phyloP scores from a whole-genome alignment of 2,888 invertebrate genomes.

The Trileptium ribeirensis region DNA sequence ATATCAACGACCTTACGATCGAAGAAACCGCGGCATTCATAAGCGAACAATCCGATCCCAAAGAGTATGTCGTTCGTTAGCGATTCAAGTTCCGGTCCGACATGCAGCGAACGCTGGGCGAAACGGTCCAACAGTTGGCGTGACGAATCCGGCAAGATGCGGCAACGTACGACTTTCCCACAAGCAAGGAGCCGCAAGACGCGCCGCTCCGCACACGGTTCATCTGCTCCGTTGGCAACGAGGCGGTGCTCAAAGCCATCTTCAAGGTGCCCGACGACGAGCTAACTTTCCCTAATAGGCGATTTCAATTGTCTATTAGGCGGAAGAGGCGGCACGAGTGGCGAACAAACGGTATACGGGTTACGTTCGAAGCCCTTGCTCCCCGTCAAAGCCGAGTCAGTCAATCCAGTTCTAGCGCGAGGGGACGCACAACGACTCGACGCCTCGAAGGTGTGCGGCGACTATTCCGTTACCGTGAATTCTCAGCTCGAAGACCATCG shows the following conservation, averaged over 20 bases:
- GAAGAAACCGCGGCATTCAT: neutral
- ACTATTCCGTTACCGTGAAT: constrained; percentile 9
- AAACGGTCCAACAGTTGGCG: constrained; percentile 31
- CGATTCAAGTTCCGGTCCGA: constrained; percentile 32
- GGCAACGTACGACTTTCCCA: constrained; percentile 30
- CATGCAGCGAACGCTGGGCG: constrained; percentile 32
- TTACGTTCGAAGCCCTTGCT: neutral
- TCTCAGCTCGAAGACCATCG: constrained; percentile 2
- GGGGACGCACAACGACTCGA: no score
- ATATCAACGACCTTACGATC: constrained; percentile 10
- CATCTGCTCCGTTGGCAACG: constrained; percentile 31
- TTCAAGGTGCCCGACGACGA: constrained; percentile 35
- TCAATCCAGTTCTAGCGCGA: no score
- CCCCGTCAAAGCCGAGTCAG: neutral
- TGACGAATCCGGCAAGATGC: constrained; percentile 32
- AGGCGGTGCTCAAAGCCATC: constrained; percentile 30
- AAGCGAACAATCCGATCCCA: constrained; percentile 28
- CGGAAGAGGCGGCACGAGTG: constrained; percentile 31
- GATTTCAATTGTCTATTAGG: constrained; percentile 31
- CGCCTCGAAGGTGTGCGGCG: no score
- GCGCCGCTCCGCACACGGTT: neutral
- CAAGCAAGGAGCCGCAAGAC: neutral
- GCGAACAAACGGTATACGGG: no score
- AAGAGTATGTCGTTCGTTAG: constrained; percentile 31
- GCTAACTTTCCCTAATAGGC: constrained; percentile 27